phyloP scores from a whole-genome alignment of 2,888 invertebrate species.

The Dinocampus coccinellae region DNA sequence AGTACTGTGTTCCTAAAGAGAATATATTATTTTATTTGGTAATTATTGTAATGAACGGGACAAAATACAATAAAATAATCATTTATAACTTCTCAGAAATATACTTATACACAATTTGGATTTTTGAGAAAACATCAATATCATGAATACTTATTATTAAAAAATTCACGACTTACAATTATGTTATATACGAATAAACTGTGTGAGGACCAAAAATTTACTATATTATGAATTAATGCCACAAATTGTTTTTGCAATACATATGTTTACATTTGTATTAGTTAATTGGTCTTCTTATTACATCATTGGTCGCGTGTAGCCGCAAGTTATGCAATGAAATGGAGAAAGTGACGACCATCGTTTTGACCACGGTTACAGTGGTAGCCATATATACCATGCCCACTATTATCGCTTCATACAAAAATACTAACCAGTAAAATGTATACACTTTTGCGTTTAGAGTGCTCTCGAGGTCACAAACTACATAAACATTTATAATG shows the following conservation, averaged over 20 bases:
- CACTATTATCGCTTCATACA: conserved; percentile 36
- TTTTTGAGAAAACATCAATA: too few species aligned
- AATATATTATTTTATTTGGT: too few species aligned
- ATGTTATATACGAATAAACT: conserved; percentile 12
- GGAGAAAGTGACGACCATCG: conserved; percentile 58
- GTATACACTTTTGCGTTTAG: background rate
- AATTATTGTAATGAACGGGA: too few species aligned
- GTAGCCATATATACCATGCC: conserved; percentile 28
- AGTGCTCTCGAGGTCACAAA: background rate
- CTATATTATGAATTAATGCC: conserved; percentile 12
- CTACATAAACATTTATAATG: background rate
- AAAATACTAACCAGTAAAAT: conserved; percentile 7
- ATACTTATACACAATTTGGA: too few species aligned
- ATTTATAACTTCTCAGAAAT: too few species aligned
- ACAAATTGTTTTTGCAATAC: conserved; percentile 2
- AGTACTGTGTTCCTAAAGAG: too few species aligned
- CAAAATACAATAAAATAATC: too few species aligned
- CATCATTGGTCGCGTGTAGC: conserved; percentile 37
- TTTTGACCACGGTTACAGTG: conserved; percentile 53
- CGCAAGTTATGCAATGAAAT: conserved; percentile 54
- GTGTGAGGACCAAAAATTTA: background rate
- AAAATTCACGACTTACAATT: too few species aligned
- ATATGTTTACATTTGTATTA: conserved; percentile 34
- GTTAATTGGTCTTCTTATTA: conserved; percentile 45
- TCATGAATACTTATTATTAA: too few species aligned